Conservation (phyloP, 2,888 invertebrate species). For the Thalpophila matura region DNA sequence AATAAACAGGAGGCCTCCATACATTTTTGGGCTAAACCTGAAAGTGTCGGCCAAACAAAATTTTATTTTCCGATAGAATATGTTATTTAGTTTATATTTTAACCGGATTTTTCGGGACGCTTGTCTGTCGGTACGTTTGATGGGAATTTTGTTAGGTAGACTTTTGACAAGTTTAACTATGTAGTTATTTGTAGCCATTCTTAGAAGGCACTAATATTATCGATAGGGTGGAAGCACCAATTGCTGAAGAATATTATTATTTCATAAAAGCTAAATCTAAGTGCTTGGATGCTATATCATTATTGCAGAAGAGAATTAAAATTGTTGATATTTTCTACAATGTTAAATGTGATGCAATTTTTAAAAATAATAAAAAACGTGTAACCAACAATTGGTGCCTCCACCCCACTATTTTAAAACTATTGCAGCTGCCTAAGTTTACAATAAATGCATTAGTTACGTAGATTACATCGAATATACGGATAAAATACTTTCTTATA, state of each 20-base stretch:
- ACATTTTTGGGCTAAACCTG: no score
- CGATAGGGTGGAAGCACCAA: conserved; percentile 34
- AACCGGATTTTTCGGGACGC: no score
- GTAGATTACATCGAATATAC: conserved; percentile 27
- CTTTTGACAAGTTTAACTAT: conserved; percentile 34
- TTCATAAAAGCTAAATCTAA: conserved; percentile 5
- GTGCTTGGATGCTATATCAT: not conserved
- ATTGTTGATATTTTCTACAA: not conserved
- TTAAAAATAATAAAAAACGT: no score
- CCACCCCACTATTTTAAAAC: conserved; percentile 13
- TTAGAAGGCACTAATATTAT: conserved; percentile 55
- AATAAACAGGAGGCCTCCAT: no score
- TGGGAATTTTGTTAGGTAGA: conserved; percentile 11
- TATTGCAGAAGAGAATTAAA: no score
- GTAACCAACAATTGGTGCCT: conserved; percentile 42
- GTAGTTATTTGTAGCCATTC: conserved; percentile 41
- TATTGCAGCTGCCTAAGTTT: conserved; percentile 18
- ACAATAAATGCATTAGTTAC: conserved; percentile 56
- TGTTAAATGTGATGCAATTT: not conserved
- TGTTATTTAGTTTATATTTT: no score
- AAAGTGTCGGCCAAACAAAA: no score
- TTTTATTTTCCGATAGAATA: no score
- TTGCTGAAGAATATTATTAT: not conserved
- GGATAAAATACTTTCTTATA: conserved; percentile 40
- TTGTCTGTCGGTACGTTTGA: no score